Percentiles rank a stretch among this genome's conserved stretches.
Evolutionary conservation across 2,888 invertebrate species (phyloP).

Genomic region (Prenolepis imparis): DNA sequence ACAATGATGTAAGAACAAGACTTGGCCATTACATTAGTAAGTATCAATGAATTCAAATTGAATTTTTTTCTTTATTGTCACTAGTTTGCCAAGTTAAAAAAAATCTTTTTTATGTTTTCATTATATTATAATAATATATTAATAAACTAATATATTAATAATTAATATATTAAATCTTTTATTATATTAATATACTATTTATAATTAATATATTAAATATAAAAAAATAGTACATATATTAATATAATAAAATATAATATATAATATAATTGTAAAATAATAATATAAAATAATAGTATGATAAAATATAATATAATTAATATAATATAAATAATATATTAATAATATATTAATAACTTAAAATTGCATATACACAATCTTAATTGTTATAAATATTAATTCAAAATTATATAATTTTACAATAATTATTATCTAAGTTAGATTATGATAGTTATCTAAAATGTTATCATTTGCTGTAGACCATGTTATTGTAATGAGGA

Average conservation of each 20-base stretch:
- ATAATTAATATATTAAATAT: too few relatives aligned
- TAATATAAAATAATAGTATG: too few relatives aligned
- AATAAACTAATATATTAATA: too few relatives aligned
- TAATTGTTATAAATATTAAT: not conserved
- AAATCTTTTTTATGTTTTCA: conserved; percentile 7
- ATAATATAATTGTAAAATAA: too few relatives aligned
- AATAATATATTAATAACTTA: too few relatives aligned
- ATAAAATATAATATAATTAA: too few relatives aligned
- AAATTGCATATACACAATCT: not conserved
- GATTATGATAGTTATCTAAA: conserved; percentile 25
- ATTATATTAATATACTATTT: too few relatives aligned
- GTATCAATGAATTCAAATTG: conserved; percentile 50
- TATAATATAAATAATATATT: too few relatives aligned
- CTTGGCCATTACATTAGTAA: conserved; percentile 88
- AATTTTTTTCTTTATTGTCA: not conserved
- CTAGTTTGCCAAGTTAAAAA: not conserved
- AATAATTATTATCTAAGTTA: not conserved
- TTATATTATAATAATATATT: not conserved
- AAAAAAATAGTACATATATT: too few relatives aligned
- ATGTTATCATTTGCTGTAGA: conserved; percentile 84
- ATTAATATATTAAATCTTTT: too few relatives aligned
- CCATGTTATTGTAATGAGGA: conserved; percentile 87
- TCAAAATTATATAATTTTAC: not conserved
- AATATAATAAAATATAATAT: too few relatives aligned
- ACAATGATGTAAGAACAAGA: conserved; percentile 87